Evolutionary conservation across 2,113 vertebrate species (phyloP), one percentile per base, ranked within the genome.

Genomic region (Miniopterus natalensis): DNA sequence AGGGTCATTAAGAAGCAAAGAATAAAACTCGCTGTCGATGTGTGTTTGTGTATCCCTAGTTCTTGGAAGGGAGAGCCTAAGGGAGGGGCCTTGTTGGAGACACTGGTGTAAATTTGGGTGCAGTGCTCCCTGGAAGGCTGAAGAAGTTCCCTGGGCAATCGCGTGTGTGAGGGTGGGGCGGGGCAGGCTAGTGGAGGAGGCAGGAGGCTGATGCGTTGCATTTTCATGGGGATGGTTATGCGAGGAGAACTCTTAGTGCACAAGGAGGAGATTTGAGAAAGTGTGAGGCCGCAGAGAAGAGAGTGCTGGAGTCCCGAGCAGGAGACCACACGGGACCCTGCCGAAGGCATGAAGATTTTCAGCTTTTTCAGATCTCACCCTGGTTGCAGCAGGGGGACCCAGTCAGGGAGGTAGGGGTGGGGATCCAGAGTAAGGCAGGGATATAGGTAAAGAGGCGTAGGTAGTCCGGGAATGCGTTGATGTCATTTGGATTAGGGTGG

Each of bases 121-220:
- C 13, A 2, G 7, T 31, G 13, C 53, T 55, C 63, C 61, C 53
- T 36, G 70, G 61, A 61, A 71, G 61, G 73, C 45, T 71, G 14
- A 71, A 59, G 27, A 49, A 53, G 53, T 47, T 61, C 12, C 73
- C 53, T 36, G 27, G 53, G 73, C 73, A 21, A 25, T 63, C 23
- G 9, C 0, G 0, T 61, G 25, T 8, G 40, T 45, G n/a, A 25
- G 6, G 14, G 27, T 23, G 25, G 45, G 42, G 25, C 3, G 3
- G 45, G 2, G 8, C 23, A 23, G 29, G 8, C 15, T 6, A 36
- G n/a, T 20, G 20, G 29, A 8, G n/a, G 20, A 31, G 45, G 17
- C 20, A 12, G 27, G 11, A 70, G 51, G 17, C n/a, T 77, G 51
- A 61, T 18, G 14, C 20, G 25, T 65, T n/a, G 6, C 36, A 36